Base-by-base conservation (phyloP, 2,888 invertebrate genomes). In the Caenorhabditis auriculariae region DNA sequence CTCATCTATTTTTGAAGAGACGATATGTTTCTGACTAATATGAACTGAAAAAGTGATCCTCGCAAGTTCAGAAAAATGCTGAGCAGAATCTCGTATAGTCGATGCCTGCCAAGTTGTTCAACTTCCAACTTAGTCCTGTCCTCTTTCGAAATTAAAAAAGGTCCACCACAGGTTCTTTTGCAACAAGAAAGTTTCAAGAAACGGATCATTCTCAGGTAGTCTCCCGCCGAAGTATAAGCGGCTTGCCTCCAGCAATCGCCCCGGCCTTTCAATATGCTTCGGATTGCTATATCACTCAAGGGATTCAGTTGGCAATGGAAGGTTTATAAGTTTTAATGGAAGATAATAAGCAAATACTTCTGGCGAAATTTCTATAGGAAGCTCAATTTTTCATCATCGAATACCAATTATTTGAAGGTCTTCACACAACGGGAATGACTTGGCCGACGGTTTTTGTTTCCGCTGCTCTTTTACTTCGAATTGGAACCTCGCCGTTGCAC, bases 241-340 rank as follows among this genome's bases (percentile, higher is more conserved):
- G 42, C 6, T 45, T 71, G 0, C 73, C 73, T 2, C 32, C 66
- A 15, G 52, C 54, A 6, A 61, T 73, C 12, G 62, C 65, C 26
- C 69, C 69, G 1, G 51, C 66, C 1, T 69, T 73, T 48, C 69
- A 71, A 37, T 77, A 77, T 45, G 74, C 75, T 6, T 60, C 77
- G 15, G 75, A 77, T 41, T 71, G 69, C 59, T 69, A 76, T 52
- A 64, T 77, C 28, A 76, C 77, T 2, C 72, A 69, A 37, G 67
- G 66, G 27, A 57, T 77, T 39, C 74, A 77, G 47, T 39, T 60
- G 12, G 69, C 64, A 37, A 77, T 77, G 69, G 77, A 76, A 58
- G 66, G 77, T 75, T 26, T 9, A n/a, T 27, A 7, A 3, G 23
- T 42, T 12, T 43, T 43, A n/a, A n/a, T n/a, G n/a, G n/a, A n/a